Percentiles rank a stretch among this genome's conserved stretches.
Evolutionary conservation across 2,113 vertebrate species (phyloP).

Genomic region (Theristicus caerulescens): DNA sequence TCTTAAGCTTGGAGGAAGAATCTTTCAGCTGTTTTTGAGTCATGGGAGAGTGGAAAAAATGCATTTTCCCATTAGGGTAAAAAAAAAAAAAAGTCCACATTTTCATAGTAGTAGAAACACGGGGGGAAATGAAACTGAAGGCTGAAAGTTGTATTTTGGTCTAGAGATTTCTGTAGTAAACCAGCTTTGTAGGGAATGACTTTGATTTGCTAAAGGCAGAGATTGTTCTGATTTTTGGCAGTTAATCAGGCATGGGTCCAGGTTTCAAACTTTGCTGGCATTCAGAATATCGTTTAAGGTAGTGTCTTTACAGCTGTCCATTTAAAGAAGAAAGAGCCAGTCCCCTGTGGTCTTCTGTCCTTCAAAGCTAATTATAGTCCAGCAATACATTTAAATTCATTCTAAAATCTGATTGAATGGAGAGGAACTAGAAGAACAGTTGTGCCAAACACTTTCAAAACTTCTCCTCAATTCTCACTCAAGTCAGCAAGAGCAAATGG

Average conservation of each 20-base stretch:
- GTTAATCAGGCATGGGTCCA: neutral
- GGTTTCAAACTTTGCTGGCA: neutral
- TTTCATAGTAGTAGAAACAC: neutral
- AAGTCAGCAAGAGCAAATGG: neutral
- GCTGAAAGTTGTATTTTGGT: neutral
- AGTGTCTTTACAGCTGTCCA: neutral
- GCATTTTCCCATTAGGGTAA: constrained; percentile 4
- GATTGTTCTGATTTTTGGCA: neutral
- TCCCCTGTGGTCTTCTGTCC: neutral
- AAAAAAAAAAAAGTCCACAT: neutral
- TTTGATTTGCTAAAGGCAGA: neutral
- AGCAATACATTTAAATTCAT: neutral
- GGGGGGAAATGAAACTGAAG: neutral
- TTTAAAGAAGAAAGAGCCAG: neutral
- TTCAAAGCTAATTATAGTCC: neutral
- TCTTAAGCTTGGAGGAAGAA: neutral
- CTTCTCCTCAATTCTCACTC: neutral
- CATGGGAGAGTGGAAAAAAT: constrained; percentile 41
- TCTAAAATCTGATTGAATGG: constrained; percentile 32
- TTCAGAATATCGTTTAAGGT: neutral
- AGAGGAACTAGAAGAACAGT: neutral
- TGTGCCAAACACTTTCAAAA: neutral
- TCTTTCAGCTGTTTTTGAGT: constrained; percentile 34
- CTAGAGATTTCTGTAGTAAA: neutral
- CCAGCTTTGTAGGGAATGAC: neutral